Evolutionary conservation across 2,113 vertebrate genomes (phyloP).

Genomic region (Amblyopsis rosae): DNA sequence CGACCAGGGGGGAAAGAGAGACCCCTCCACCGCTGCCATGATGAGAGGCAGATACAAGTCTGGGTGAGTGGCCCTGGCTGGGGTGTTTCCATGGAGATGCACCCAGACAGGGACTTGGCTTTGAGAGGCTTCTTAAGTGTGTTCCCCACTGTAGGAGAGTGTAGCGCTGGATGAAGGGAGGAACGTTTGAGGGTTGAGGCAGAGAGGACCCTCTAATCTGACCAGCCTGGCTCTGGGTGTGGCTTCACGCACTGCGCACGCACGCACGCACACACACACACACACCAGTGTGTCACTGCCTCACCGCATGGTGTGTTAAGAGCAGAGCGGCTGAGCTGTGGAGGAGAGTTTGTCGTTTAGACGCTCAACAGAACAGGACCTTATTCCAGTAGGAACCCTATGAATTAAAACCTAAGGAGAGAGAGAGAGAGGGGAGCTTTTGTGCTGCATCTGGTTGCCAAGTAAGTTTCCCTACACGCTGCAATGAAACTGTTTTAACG

Average conservation of each 20-base stretch:
- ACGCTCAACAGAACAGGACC: too few species aligned
- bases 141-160: not conserved
- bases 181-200: not conserved
- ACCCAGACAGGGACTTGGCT: not conserved
- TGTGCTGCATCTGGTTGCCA: conserved; percentile 18
- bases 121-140: too few species aligned
- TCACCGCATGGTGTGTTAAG: too few species aligned
- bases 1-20: conserved; percentile 88
- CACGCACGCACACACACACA: conserved; percentile 19
- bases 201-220: conserved; percentile 72
- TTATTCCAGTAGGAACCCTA: too few species aligned
- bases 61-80: conserved; percentile 76
- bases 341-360: conserved; percentile 18
- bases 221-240: conserved; percentile 69
- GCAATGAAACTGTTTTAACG: too few species aligned
- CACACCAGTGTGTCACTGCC: not conserved
- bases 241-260: conserved; percentile 40
- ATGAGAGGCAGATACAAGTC: conserved; percentile 86
- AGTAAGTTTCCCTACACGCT: conserved; percentile 20
- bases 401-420: not conserved
- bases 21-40: conserved; percentile 73
- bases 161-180: not conserved
- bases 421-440: conserved; percentile 7
- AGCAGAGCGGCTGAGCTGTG: not conserved
- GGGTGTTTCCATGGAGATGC: conserved; percentile 1